Conservation (phyloP, 2,888 invertebrate genomes). For the Cryptus viduatorius region DNA sequence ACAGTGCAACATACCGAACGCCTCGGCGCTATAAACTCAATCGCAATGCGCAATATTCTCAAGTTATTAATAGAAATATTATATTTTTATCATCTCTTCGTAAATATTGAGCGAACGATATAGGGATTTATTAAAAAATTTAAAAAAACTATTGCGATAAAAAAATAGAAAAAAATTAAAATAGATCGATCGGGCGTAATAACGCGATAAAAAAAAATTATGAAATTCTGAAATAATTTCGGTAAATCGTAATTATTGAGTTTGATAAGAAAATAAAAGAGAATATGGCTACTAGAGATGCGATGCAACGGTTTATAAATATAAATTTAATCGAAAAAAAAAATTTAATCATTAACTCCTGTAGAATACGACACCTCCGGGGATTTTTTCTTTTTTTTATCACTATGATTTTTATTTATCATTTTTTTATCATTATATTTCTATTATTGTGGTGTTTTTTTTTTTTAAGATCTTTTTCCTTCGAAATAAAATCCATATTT, state of each 20-base stretch:
- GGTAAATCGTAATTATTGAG: too few relatives aligned
- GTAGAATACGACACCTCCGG: neutral
- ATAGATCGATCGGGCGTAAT: too few relatives aligned
- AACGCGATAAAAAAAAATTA: too few relatives aligned
- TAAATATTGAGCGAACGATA: neutral
- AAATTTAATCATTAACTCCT: neutral
- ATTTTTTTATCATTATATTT: neutral
- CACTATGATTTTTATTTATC: too few relatives aligned
- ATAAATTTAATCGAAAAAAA: neutral
- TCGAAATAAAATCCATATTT: too few relatives aligned
- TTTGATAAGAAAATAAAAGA: neutral
- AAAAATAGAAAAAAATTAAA: too few relatives aligned
- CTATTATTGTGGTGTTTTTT: too few relatives aligned
- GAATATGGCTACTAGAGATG: too few relatives aligned
- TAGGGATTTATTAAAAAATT: neutral
- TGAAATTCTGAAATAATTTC: too few relatives aligned
- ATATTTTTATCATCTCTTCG: neutral
- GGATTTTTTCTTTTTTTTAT: too few relatives aligned
- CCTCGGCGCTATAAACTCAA: neutral
- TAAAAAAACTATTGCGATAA: neutral
- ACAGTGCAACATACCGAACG: slow-evolving; percentile 3
- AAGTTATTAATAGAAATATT: neutral
- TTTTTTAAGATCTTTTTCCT: too few relatives aligned
- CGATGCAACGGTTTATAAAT: too few relatives aligned
- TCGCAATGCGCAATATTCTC: slow-evolving; percentile 27